phyloP scores from a whole-genome alignment of 2,113 vertebrate species.

The Echinops telfairi region DNA sequence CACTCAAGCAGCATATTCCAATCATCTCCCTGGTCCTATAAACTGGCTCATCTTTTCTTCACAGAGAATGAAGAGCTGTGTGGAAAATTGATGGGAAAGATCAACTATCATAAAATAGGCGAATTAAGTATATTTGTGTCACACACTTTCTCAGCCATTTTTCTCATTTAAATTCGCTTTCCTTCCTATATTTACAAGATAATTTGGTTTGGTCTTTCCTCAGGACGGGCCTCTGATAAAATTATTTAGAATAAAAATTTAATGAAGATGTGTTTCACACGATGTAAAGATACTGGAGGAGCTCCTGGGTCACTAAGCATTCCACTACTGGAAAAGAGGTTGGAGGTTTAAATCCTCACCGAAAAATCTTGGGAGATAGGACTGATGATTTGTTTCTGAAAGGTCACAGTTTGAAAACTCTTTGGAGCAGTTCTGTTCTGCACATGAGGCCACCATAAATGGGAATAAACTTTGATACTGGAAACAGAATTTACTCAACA shows the following conservation, averaged over 20 bases:
- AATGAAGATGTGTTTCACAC: neutral
- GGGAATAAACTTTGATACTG: too few species aligned
- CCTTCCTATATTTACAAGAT: neutral
- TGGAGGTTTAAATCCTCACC: too few species aligned
- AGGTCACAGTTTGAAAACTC: too few species aligned
- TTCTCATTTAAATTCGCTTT: neutral
- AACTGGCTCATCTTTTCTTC: neutral
- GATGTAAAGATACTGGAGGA: neutral
- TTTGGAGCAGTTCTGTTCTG: too few species aligned
- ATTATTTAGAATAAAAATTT: constrained; percentile 15
- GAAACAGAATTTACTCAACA: too few species aligned
- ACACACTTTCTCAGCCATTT: neutral
- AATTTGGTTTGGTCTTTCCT: neutral
- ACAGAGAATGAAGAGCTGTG: neutral
- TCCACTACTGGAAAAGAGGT: neutral
- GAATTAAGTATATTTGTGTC: neutral
- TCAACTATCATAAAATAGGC: neutral
- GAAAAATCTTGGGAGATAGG: too few species aligned
- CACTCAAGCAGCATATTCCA: neutral
- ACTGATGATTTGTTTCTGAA: too few species aligned
- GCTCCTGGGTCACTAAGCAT: neutral
- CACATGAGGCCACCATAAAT: too few species aligned
- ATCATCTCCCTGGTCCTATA: neutral
- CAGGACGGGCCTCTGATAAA: neutral
- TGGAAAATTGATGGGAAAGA: neutral